Evolutionary conservation across 2,113 vertebrate genomes (phyloP), one percentile per base, ranked within the genome.

Genomic region (Piprites chloris): DNA sequence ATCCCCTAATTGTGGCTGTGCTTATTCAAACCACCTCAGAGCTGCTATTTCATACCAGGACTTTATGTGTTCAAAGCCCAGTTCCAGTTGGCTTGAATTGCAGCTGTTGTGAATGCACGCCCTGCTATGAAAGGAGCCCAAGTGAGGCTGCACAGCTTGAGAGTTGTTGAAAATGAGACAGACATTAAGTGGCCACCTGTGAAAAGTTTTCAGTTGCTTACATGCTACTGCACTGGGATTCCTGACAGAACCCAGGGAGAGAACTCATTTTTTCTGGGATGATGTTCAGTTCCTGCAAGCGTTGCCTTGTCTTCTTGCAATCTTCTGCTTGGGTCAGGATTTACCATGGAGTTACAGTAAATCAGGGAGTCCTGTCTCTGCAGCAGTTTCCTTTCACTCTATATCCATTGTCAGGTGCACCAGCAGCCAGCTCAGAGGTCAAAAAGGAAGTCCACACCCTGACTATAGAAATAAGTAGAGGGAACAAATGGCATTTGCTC

Each of bases 121-220:
- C 46, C 85, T 84, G 81, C 90, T 92, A 94, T 74, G 92, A 87
- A 71, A 74, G 90, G 75, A 91, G 95, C 87, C 89, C 85, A 71
- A 49, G 42, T 81, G 65, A 90, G 44, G 85, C 90, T 67, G 83
- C 96, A 88, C 55, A 71, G 80, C 93, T 96, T 49, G 68, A 63
- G 56, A 52, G 61, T 65, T 85, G 85, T 75, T 44, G 41, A 88
- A 95, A 94, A 92, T 35, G 83, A 86, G 65, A 85, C 68, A 27
- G 33, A 52, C 88, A 55, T 92, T 67, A 92, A 90, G 85, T 92
- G 92, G 83, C 96, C 96, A 95, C 81, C 95, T 96, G 94, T 95
- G 93, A 53, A 93, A 94, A 91, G 83, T 37, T 92, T 88, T 94
- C 87, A 90, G 55, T 92, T 76, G 68, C 83, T 78, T 84, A 42